Evolutionary conservation across 2,888 invertebrate genomes (phyloP).

Genomic region (Calephelis perditalis): DNA sequence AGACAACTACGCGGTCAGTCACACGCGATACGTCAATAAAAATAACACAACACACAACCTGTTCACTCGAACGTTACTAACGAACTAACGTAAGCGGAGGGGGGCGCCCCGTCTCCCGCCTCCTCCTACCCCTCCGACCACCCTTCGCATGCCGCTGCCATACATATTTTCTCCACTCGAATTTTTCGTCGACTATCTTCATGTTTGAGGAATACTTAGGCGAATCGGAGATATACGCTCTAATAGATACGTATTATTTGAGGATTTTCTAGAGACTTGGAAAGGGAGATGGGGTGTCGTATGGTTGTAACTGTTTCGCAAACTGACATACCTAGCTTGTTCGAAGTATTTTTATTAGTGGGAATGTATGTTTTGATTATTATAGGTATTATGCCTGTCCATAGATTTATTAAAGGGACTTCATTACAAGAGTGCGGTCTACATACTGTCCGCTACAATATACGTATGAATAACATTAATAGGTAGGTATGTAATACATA

Average conservation of each 20-base stretch:
- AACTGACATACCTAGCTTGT: slow-evolving; percentile 19
- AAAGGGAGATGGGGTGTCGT: slow-evolving; percentile 23
- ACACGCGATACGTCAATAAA: slow-evolving; percentile 23
- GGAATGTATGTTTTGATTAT: slow-evolving; percentile 12
- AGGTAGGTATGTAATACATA: too few relatives aligned
- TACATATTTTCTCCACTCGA: slow-evolving; percentile 75
- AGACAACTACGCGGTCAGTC: slow-evolving; percentile 45
- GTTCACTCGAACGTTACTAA: slow-evolving; percentile 44
- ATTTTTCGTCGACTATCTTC: slow-evolving; percentile 76
- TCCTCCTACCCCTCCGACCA: slow-evolving; percentile 40
- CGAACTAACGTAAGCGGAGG: slow-evolving; percentile 54
- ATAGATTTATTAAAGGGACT: too few relatives aligned
- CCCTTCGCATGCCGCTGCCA: slow-evolving; percentile 64
- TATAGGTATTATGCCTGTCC: not conserved
- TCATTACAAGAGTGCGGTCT: too few relatives aligned
- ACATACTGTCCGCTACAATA: too few relatives aligned
- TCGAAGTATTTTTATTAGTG: slow-evolving; percentile 22
- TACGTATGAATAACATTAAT: too few relatives aligned
- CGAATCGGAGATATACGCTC: slow-evolving; percentile 73
- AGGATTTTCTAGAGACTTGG: slow-evolving; percentile 51
- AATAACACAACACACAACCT: slow-evolving; percentile 39
- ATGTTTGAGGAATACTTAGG: slow-evolving; percentile 75
- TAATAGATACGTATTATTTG: slow-evolving; percentile 74
- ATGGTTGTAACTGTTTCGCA: slow-evolving; percentile 26
- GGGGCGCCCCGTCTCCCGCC: slow-evolving; percentile 44